Percentiles rank a stretch among this genome's conserved stretches.
These are phyloP conservation scores for Hydrochoerus hydrochaeris DNA, from an alignment of 2,113 vertebrate species.

Conservation along the genomic window DNA sequence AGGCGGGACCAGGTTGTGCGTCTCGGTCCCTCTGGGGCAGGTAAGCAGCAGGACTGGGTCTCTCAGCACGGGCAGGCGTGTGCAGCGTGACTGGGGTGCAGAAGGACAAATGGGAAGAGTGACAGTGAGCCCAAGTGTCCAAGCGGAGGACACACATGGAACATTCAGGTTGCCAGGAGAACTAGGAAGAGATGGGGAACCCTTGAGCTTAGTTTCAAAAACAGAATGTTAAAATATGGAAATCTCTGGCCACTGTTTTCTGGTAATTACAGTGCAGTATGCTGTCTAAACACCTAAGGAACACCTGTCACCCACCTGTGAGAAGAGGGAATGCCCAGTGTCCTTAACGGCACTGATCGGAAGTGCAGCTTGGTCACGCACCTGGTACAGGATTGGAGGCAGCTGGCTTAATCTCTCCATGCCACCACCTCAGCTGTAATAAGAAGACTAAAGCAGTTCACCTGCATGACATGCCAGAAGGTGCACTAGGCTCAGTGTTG, in stretches of 20 bases:
- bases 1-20: background rate
- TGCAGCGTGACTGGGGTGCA: background rate
- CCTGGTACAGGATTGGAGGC: background rate
- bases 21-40: background rate
- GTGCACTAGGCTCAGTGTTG: background rate
- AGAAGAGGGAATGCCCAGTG: background rate
- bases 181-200: background rate
- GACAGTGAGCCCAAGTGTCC: background rate
- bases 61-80: background rate
- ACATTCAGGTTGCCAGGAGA: background rate
- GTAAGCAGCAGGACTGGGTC: background rate
- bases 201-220: background rate
- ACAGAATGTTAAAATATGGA: constrained; percentile 23
- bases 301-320: accelerated
- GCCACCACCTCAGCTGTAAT: background rate
- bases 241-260: background rate
- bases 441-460: background rate
- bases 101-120: background rate
- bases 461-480: background rate
- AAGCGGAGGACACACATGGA: background rate
- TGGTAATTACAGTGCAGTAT: background rate
- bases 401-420: background rate
- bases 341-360: too few species aligned
- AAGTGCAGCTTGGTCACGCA: background rate
- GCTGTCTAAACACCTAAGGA: background rate